Evolutionary conservation across 2,797 vertebrate species (phyloP), one percentile per base, ranked within the genome.

Genomic region (Danio kyathit): DNA sequence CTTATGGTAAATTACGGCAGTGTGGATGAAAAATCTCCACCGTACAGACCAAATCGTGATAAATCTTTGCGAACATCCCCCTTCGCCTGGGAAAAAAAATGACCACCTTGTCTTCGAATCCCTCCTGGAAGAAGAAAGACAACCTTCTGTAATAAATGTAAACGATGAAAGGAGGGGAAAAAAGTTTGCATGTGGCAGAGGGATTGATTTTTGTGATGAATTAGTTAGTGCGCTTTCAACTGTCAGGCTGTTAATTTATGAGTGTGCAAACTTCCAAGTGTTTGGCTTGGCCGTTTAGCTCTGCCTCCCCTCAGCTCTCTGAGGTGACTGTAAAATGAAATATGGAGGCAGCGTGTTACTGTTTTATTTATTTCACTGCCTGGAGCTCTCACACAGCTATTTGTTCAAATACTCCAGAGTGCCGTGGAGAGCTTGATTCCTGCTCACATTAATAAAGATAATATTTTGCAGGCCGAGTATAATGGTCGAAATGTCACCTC

Each of bases 381-480:
- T 87, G 84, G 66, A 79, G 86, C 91, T 93, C 92, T 92, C 90
- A 89, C 86, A 74, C 89, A 83, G 89, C 92, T 91, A 91, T 94
- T 94, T 94, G 89, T 93, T 91, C 92, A 91, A 92, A 94, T 94
- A 90, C 94, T 93, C 94, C 5, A 17, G 92, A 93, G 93, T 92
- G 90, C 89, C 90, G 91, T 93, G 90, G 91, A 89, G 89, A 94
- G 92, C 92, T 89, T 81, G 72, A 93, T 94, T 94, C 91, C 93
- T 93, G 91, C 92, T 91, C 90, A 86, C 92, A 91, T 94, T 94
- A 94, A 94, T 94, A 94, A 94, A 94, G 93, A 94, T 94, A 93
- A 94, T 93, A 93, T 94, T 94, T 94, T 94, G 91, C 88, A 70
- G 90, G 86, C 87, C 84, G 54, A 90, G 89, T 91, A 90, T 92